These are phyloP conservation scores for Agriopis marginaria DNA, from an alignment of 2,888 invertebrate genomes.

Conservation along the genomic window DNA sequence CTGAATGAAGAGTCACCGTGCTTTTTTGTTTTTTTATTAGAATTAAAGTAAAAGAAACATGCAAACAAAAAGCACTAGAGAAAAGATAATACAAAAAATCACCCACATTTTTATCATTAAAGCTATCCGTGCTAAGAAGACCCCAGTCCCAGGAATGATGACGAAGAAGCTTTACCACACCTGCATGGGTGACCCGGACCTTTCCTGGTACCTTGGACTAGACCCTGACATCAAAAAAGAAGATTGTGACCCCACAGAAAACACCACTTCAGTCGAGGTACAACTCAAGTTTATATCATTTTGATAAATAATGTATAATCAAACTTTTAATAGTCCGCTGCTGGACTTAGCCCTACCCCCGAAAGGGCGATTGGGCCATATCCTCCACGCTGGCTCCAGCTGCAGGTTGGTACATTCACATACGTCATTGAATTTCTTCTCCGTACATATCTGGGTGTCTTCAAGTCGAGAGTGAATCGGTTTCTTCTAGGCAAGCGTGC, in stretches of 20 bases:
- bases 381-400: too few relatives aligned
- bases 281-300: not conserved
- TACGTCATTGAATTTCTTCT: too few relatives aligned
- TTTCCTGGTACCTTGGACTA: slow-evolving; percentile 82
- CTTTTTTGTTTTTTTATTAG: not conserved
- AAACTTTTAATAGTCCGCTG: too few relatives aligned
- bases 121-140: slow-evolving; percentile 62
- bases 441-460: too few relatives aligned
- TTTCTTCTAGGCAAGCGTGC: too few relatives aligned
- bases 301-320: too few relatives aligned
- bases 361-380: too few relatives aligned
- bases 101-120: slow-evolving; percentile 27
- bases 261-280: slow-evolving; percentile 73
- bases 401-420: too few relatives aligned
- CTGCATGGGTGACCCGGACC: slow-evolving; percentile 71
- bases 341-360: too few relatives aligned
- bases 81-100: not conserved
- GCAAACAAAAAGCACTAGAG: not conserved
- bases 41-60: not conserved
- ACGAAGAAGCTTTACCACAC: slow-evolving; percentile 71
- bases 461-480: too few relatives aligned
- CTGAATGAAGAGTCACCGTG: slow-evolving; percentile 5
- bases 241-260: slow-evolving; percentile 72
- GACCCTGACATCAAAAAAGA: slow-evolving; percentile 81
- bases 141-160: slow-evolving; percentile 69